Evolutionary conservation across 2,113 vertebrate species (phyloP), one percentile per base, ranked within the genome.

Genomic region (Peromyscus leucopus): DNA sequence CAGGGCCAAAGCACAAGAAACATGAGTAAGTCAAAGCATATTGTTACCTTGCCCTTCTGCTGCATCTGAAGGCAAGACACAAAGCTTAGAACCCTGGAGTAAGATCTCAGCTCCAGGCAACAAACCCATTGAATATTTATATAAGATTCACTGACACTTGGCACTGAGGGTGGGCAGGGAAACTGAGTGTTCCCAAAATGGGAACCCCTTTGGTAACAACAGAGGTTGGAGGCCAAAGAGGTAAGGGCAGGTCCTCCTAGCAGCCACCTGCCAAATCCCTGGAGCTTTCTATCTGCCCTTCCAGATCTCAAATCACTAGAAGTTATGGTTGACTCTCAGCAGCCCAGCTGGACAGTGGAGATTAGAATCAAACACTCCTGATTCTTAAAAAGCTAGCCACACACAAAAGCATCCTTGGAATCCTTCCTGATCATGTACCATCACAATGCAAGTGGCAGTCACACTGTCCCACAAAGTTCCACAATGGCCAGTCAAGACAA

Each of bases 41-140:
- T 31, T 4, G 6, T 98, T 98, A 98, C 97, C 97, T 98, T 97
- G 96, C 92, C 95, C 97, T 91, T 97, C 98, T 76, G 97, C 96
- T 59, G 97, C 97, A 79, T 96, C 95, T 95, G 91, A 93, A 93
- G 96, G 74, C 69, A 98, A 98, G 90, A 97, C 88, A 97, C 51
- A 93, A 63, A 94, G 71, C 93, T 98, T 93, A 98, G 96, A 93
- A 93, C 59, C 69, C 90, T 28, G 59, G 19, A 16, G 15, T 36
- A 57, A 94, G 80, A 67, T 42, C 83, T 46, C 11, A 33, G 48
- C 57, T 74, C 82, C 48, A 3, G 0, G 11, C 84, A 74, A 33
- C 57, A 82, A 79, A 46, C 24, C 80, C 36, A 36, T 1, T 0
- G 0, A 61, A 80, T 69, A 84, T 91, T 89, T 65, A 55, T 0